Evolutionary conservation across 2,113 vertebrate genomes (phyloP).

Genomic region (Tor tambroides): DNA sequence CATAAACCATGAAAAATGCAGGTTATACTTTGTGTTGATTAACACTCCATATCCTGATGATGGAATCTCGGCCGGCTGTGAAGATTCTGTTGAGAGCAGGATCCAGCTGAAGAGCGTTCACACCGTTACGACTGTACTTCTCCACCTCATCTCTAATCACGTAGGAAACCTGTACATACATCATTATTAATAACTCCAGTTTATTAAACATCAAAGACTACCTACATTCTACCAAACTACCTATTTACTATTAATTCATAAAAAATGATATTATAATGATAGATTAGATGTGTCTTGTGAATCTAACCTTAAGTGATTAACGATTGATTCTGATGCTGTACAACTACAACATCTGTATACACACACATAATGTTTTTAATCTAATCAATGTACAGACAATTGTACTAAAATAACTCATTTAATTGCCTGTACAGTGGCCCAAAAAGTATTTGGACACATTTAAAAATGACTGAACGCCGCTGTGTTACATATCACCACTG

Average conservation of each 20-base stretch:
- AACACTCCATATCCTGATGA: slow-evolving; percentile 99
- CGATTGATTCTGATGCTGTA: neutral
- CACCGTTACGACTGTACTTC: slow-evolving; percentile 96
- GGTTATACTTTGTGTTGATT: slow-evolving; percentile 93
- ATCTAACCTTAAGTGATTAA: neutral
- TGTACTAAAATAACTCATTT: neutral
- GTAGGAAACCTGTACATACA: slow-evolving; percentile 84
- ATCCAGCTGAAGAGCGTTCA: slow-evolving; percentile 96
- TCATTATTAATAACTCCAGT: neutral
- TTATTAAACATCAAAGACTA: neutral
- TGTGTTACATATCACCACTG: neutral
- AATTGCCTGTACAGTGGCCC: neutral
- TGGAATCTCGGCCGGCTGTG: slow-evolving; percentile 95
- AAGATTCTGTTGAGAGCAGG: slow-evolving; percentile 94
- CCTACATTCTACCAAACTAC: neutral
- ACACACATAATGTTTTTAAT: neutral
- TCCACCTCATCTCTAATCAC: slow-evolving; percentile 99
- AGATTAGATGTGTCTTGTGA: neutral
- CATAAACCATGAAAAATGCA: neutral
- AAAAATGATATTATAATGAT: neutral
- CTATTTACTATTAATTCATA: neutral
- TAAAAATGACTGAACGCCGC: too few species aligned
- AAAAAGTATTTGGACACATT: neutral
- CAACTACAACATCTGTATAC: neutral
- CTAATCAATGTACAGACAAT: neutral